Evolutionary conservation across 2,888 invertebrate genomes (phyloP).

Genomic region (Seira sanloemensis): DNA sequence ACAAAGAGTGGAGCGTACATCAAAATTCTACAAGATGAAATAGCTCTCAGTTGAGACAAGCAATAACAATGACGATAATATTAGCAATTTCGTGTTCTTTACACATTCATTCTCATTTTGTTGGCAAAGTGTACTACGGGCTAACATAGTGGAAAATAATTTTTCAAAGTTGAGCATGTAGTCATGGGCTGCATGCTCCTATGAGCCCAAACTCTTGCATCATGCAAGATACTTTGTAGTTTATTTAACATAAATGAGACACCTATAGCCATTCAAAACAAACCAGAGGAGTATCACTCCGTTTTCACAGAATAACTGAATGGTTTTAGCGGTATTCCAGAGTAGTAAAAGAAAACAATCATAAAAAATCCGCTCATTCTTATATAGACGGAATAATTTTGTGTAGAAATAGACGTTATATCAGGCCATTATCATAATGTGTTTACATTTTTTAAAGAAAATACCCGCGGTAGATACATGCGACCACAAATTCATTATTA

Average conservation of each 20-base stretch:
- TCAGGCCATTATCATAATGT: background rate
- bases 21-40: conserved; percentile 16
- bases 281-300: too few relatives aligned
- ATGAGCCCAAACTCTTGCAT: too few relatives aligned
- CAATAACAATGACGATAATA: conserved; percentile 20
- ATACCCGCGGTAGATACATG: background rate
- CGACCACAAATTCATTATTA: background rate
- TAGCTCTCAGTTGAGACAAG: background rate
- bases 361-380: too few relatives aligned
- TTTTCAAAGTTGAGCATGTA: background rate
- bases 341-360: too few relatives aligned
- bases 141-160: background rate
- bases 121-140: background rate
- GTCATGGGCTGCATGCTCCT: too few relatives aligned
- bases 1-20: conserved; percentile 9
- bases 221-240: too few relatives aligned
- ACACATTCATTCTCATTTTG: conserved; percentile 26
- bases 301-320: too few relatives aligned
- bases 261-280: too few relatives aligned
- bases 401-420: background rate
- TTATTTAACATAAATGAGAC: too few relatives aligned
- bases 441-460: background rate
- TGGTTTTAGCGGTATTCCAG: too few relatives aligned
- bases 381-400: background rate
- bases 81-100: background rate